A percentile compares a stretch with the other conserved stretches of the same genome.
Conservation (phyloP, 2,113 vertebrate genomes). For the Neofelis nebulosa region DNA sequence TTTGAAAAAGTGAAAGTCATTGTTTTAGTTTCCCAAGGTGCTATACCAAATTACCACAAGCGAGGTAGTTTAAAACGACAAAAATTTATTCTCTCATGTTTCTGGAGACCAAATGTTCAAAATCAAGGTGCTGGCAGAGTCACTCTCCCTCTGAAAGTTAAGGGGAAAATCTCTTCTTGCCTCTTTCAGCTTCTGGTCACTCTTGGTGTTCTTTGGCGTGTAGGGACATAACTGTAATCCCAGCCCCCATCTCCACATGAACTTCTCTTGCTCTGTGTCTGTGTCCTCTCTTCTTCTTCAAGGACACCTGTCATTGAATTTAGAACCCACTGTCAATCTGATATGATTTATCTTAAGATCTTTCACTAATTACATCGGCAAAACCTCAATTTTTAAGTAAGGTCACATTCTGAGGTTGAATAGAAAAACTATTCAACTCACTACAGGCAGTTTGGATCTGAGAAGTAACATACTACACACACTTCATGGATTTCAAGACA, state of each 20-base stretch:
- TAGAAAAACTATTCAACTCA: background rate
- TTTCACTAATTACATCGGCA: background rate
- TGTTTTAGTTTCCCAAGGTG: background rate
- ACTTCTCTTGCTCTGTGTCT: background rate
- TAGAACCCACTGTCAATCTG: background rate
- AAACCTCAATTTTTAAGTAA: background rate
- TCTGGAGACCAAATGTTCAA: background rate
- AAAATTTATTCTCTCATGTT: background rate
- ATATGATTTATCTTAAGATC: background rate
- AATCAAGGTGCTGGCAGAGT: background rate
- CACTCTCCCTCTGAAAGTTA: background rate
- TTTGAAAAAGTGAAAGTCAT: background rate
- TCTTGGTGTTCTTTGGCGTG: background rate
- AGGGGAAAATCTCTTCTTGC: background rate
- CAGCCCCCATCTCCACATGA: accelerated
- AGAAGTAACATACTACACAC: background rate
- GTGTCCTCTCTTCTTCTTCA: background rate
- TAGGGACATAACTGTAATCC: background rate
- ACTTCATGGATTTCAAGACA: background rate
- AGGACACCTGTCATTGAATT: background rate
- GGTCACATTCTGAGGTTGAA: background rate
- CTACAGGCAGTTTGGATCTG: background rate
- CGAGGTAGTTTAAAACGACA: background rate
- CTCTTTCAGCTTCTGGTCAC: background rate
- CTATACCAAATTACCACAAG: background rate